A percentile compares a stretch with the other conserved stretches of the same genome.
These are phyloP conservation scores for Stegophylla sp. DNA, from an alignment of 2,888 invertebrate species.

Conservation along the genomic window DNA sequence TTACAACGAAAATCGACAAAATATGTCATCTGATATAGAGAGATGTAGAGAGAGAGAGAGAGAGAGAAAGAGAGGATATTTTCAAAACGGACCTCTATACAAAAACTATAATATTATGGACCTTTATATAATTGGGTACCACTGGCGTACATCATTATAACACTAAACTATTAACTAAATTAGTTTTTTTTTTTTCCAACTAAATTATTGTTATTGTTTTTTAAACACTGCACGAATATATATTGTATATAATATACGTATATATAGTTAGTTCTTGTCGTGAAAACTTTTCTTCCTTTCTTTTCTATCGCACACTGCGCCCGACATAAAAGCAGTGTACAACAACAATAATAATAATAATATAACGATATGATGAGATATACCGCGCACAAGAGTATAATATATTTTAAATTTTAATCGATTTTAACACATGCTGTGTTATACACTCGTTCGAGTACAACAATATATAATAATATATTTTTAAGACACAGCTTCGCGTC, in stretches of 20 bases:
- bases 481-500: slow-evolving; percentile 33
- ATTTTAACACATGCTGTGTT: slow-evolving; percentile 51
- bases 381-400: background rate
- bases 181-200: background rate
- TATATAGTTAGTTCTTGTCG: too few species aligned
- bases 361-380: background rate
- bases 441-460: slow-evolving; percentile 2
- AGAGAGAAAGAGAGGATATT: too few species aligned
- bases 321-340: background rate
- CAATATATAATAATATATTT: slow-evolving; percentile 32
- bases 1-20: too few species aligned
- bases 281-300: too few species aligned
- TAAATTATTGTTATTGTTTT: background rate
- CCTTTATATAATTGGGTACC: too few species aligned
- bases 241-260: too few species aligned
- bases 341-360: background rate
- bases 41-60: too few species aligned
- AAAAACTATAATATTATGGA: too few species aligned
- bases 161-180: background rate
- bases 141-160: too few species aligned
- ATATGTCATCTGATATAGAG: too few species aligned
- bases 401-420: slow-evolving; percentile 49
- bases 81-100: too few species aligned
- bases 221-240: background rate
- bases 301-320: too few species aligned